phyloP scores from a whole-genome alignment of 2,797 vertebrate species.

The Nasua narica region DNA sequence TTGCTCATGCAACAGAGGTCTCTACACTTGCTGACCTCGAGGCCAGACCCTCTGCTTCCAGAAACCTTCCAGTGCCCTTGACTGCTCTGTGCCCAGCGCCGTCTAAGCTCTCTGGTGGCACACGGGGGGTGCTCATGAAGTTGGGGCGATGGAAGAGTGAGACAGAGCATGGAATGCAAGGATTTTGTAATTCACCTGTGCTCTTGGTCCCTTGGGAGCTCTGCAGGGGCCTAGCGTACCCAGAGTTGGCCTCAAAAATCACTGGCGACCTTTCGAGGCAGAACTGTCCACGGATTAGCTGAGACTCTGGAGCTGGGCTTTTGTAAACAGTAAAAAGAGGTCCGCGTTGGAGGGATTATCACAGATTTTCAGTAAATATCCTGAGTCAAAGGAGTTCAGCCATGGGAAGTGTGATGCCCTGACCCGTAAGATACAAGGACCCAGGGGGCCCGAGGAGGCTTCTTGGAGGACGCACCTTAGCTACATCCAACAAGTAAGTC shows the following conservation, averaged over 20 bases:
- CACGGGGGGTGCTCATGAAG: background rate
- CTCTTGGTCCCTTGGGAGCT: background rate
- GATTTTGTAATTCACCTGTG: background rate
- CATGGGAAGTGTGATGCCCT: background rate
- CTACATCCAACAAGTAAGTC: background rate
- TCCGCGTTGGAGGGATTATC: fast-evolving
- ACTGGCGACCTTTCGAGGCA: background rate
- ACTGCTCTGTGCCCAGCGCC: background rate
- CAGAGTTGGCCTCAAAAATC: background rate
- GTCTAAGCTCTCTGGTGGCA: background rate
- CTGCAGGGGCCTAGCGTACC: background rate
- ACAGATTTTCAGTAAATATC: background rate
- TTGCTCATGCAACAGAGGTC: background rate
- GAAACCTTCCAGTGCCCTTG: background rate
- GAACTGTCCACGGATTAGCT: background rate
- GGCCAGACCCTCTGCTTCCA: background rate
- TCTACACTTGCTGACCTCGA: background rate
- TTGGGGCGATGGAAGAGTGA: fast-evolving
- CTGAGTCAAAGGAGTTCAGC: background rate
- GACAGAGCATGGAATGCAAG: background rate
- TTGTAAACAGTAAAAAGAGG: background rate
- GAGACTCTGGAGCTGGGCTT: background rate
- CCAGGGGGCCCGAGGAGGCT: too few relatives aligned
- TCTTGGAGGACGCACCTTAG: background rate
- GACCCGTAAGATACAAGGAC: background rate